Base-by-base conservation (phyloP, 2,113 vertebrate species). In the Phrynocephalus versicolor region DNA sequence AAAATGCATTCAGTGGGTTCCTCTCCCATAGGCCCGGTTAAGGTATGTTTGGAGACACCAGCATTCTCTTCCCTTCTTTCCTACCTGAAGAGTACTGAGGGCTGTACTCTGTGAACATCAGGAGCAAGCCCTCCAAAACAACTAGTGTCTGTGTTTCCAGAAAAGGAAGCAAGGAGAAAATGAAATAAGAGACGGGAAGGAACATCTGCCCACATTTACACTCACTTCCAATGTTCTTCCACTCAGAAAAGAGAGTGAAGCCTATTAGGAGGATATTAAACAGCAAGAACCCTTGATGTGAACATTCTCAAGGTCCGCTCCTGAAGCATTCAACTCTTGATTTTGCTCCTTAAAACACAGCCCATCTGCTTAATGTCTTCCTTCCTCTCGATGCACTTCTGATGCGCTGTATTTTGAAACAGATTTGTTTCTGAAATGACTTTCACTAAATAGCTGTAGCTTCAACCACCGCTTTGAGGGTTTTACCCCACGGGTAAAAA, bases 361-460 rank as follows among this genome's bases (percentile, higher is more conserved):
- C 39, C 35, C 25, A 35, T 90, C 9, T 79, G 87, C 21, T 16
- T 67, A 19, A 79, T 85, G 60, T 18, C 65, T 87, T 84, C 30
- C 57, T 87, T 90, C 69, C 57, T 88, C 1, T 62, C 74, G 51
- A 81, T 55, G 69, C 67, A 76, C 21, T 6, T 89, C 41, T 78
- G 85, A 82, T 62, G 69, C 73, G 72, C 23, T 64, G 67, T 60
- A 72, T 51, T 89, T 88, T 92, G 88, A 89, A 7, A 6, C 79
- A 25, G 58, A 45, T 60, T n/a, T 85, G 33, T 80, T 87, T 74
- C 75, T 86, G 84, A 84, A 92, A 88, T 30, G 58, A 0, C 62
- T 90, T 83, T 37, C 90, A 13, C 33, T 89, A 77, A 83, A 89
- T 90, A 88, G 89, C 74, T 67, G 51, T 19, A 93, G 71, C 57